Base-by-base conservation (phyloP, 2,888 invertebrate species). In the Morinoia aosen region DNA sequence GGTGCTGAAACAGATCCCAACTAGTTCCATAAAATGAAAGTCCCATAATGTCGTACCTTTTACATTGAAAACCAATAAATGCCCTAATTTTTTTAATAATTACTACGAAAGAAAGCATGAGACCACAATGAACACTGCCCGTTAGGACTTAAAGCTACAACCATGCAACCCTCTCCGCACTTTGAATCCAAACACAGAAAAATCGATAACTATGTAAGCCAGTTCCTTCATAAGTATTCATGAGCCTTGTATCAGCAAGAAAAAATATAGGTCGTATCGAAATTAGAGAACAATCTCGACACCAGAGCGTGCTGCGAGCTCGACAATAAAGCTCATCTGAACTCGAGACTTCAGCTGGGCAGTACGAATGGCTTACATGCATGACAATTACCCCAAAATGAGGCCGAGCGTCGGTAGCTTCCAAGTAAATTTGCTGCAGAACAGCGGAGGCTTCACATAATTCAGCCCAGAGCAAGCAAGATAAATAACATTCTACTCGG, bases 331-430 rank as follows among this genome's bases (percentile, higher is more conserved):
- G 76, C 76, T 76, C 25, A 76, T 76, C 76, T 76, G 76, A 76
- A 76, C 76, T 76, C 33, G 25, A 33, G 25, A 76, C 25, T 76
- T 19, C 25, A 76, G 25, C 76, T 16, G 76, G 25, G 76, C 76
- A 33, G 19, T 76, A 61, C 25, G 33, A 12, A 33, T 33, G 25
- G 33, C 14, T 90, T 19, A 10, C 90, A 90, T 90, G 90, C 90
- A 90, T 90, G 90, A 90, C 90, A 90, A 90, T 90, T 39, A 48
- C 90, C 90, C 39, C 90, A 48, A 48, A 90, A 90, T 90, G 40
- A 48, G 48, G 90, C 90, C 39, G 48, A 40, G 90, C 90, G 90
- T 39, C 90, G 90, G 90, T 90, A 90, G 90, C 90, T 39, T 90
- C 40, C 90, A 48, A 40, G 90, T 48, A 90, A 90, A 90, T 90